Percentiles rank a stretch among this genome's conserved stretches.
Conservation (phyloP, 2,797 vertebrate genomes). For the Sebastiscus tertius region DNA sequence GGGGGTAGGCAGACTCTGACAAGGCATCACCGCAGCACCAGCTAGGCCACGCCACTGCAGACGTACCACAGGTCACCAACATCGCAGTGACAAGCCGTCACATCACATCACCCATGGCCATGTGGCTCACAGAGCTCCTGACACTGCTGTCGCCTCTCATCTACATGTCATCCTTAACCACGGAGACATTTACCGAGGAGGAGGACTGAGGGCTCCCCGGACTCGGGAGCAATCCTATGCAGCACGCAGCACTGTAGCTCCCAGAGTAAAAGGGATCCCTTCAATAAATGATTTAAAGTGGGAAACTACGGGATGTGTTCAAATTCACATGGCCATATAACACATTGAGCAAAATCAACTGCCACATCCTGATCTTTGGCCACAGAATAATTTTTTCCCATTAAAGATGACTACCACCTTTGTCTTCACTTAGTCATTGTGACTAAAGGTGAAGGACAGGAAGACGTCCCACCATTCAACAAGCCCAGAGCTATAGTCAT, state of each 20-base stretch:
- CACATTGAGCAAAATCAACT: constrained; percentile 1
- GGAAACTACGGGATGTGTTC: neutral
- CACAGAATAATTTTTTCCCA: constrained; percentile 34
- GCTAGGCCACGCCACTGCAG: constrained; percentile 61
- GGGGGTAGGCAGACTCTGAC: constrained; percentile 25
- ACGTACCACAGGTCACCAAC: constrained; percentile 73
- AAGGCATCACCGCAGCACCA: constrained; percentile 62
- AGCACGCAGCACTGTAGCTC: neutral
- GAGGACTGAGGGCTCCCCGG: constrained; percentile 39
- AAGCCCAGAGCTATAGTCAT: constrained; percentile 17
- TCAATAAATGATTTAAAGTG: constrained; percentile 26
- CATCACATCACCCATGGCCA: constrained; percentile 79
- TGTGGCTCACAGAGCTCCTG: constrained; percentile 75
- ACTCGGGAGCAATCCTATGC: constrained; percentile 26
- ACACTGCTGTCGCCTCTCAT: constrained; percentile 83
- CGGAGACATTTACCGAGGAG: constrained; percentile 57
- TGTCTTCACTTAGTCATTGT: constrained; percentile 12
- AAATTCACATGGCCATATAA: neutral
- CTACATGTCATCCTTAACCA: constrained; percentile 66
- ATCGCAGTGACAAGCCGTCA: constrained; percentile 82
- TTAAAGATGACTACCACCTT: constrained; percentile 40
- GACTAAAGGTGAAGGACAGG: constrained; percentile 13
- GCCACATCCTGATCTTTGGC: constrained; percentile 28
- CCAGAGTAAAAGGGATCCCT: constrained; percentile 12
- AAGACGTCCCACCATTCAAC: constrained; percentile 34